Percentiles rank a stretch among this genome's conserved stretches.
These are phyloP conservation scores for Aldabrachelys gigantea DNA, from an alignment of 2,113 vertebrate genomes.

Conservation along the genomic window DNA sequence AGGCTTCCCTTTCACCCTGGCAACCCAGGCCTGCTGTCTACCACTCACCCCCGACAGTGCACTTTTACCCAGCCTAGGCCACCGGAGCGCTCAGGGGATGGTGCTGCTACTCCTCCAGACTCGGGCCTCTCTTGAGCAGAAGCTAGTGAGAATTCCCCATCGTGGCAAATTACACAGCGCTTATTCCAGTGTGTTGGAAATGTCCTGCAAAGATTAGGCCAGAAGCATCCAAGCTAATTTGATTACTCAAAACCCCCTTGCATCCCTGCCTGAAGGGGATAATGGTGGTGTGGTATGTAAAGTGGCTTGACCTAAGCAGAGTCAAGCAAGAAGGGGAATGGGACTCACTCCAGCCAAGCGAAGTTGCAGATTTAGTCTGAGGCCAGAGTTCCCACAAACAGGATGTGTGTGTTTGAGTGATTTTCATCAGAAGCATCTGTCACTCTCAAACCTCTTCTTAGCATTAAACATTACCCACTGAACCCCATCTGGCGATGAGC, in stretches of 20 bases:
- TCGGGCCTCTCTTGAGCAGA: neutral
- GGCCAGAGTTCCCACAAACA: constrained; percentile 13
- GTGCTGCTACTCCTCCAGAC: neutral
- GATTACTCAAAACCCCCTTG: neutral
- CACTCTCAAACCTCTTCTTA: constrained; percentile 59
- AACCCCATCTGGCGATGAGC: constrained; percentile 74
- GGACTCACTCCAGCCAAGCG: neutral
- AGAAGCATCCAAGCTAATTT: neutral
- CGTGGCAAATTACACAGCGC: fast-evolving
- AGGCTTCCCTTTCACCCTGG: neutral
- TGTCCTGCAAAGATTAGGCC: neutral
- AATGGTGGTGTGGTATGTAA: fast-evolving
- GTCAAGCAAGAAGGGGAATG: neutral
- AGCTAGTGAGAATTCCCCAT: neutral
- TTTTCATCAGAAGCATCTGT: constrained; percentile 70
- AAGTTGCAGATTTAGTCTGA: neutral
- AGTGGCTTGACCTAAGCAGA: neutral
- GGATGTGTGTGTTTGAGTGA: constrained; percentile 21
- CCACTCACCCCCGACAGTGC: neutral
- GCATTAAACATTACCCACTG: constrained; percentile 73
- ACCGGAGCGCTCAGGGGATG: neutral
- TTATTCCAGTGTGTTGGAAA: neutral
- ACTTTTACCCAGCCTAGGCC: neutral
- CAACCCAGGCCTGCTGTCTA: neutral
- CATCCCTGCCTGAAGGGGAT: neutral